Evolutionary conservation across 1,140 invertebrate species (phyloP), one percentile per base, ranked within the genome.

Genomic region (Cecropterus lyciades): DNA sequence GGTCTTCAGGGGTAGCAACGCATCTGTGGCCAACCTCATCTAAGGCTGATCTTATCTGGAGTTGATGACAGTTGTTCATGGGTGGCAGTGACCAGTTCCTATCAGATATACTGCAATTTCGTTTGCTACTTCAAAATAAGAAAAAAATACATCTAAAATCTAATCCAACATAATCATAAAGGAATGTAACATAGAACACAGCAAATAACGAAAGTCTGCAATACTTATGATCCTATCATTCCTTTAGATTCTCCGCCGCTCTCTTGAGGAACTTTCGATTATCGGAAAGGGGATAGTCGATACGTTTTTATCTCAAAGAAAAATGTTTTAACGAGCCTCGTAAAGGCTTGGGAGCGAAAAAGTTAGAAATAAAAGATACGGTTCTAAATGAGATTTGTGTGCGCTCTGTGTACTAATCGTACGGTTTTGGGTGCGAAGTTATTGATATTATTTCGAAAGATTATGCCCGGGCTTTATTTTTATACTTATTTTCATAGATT

Each of bases 201-300:
- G 17, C 49, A 60, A 49, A 60, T 49, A 60, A 60, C 37, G 20
- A 15, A 60, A 60, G 17, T 16, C 57, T 40, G 10, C 46, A 62
- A 62, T 51, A 37, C 59, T 63, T 63, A 63, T 63, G 59, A 63
- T 63, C 46, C 59, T 63, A 63, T 63, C 59, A 63, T 52, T 51
- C 59, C 33, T 52, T 63, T 52, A 42, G 48, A 63, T 63, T 51
- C 27, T 52, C 46, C 48, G 17, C 30, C 33, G 48, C 11, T 63
- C 46, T 48, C 57, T 49, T 30, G 57, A 60, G 57, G 49, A 60
- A 49, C 45, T 60, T 60, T 60, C 45, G 45, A 60, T 60, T 60
- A 60, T 60, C 45, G 27, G 57, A 33, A 60, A 37, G 24, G 24
- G 27, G 30, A 37, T 60, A 60, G 57, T 45, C 45, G 45, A 60